Base-by-base conservation (phyloP, 2,113 vertebrate genomes). In the Macquaria australasica region DNA sequence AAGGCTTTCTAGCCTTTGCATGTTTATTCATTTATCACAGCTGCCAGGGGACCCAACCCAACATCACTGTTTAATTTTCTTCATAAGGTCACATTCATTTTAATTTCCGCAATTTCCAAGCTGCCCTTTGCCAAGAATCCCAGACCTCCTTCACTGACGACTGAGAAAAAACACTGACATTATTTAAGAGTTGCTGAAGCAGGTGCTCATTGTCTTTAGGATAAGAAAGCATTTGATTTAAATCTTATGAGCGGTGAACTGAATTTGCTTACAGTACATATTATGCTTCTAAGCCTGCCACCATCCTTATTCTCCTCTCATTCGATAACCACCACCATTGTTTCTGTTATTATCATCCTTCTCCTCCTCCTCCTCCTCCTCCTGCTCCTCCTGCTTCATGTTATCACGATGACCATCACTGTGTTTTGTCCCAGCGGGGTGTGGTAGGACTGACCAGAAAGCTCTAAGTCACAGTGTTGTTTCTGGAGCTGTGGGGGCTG, bases 391-490 rank as follows among this genome's bases (percentile, higher is more conserved):
- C 28, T 31, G 1, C 28, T 80, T 59, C 55, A 51, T 70, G 68
- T 86, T 79, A 88, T 81, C 80, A 73, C 9, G 25, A 76, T 77
- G 39, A 69, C 23, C 60, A 76, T 84, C 71, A 7, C 53, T 80
- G 60, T 73, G 60, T 56, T 89, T 69, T 71, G 18, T 78, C 80
- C 81, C 77, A 77, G 77, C 21, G 21, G 79, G 82, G 79, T 56
- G 84, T 81, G 85, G 70, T 74, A 66, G 39, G 60, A 28, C 64
- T 87, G 74, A 89, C 78, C 77, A 81, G 76, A 87, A 77, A 78
- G 41, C 64, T 77, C 39, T 82, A 85, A 92, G 82, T 91, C 88
- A 92, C 41, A 31, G 41, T 73, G 84, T 48, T 88, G 71, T 78
- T 68, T 72, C 51, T 68, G 64, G 51, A 78, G 50, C 69, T 77